Evolutionary conservation across 2,888 invertebrate species (phyloP).

Genomic region (Leucoma salicis): DNA sequence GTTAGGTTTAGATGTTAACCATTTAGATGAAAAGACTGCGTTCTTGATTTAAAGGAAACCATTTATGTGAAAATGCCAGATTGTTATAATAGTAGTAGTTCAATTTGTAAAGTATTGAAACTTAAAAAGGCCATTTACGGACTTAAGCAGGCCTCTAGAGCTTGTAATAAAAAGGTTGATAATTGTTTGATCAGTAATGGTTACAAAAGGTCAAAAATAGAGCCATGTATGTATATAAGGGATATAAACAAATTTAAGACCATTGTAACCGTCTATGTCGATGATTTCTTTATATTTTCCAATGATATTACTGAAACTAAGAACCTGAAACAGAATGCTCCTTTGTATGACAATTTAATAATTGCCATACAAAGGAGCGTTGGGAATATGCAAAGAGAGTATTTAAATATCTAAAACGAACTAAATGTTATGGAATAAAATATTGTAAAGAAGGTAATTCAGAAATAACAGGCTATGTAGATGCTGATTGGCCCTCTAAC

Average conservation of each 20-base stretch:
- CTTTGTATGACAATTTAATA: constrained; percentile 27
- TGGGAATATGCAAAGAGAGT: constrained; percentile 17
- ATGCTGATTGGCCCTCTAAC: constrained; percentile 22
- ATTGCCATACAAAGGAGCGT: constrained; percentile 14
- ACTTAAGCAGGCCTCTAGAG: constrained; percentile 29
- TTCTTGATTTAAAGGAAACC: background rate
- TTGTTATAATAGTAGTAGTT: background rate
- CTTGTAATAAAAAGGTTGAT: constrained; percentile 24
- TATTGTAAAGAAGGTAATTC: background rate
- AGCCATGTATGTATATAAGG: constrained; percentile 14
- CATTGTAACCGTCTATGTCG: constrained; percentile 14
- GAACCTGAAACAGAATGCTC: constrained; percentile 18
- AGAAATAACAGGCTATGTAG: constrained; percentile 14
- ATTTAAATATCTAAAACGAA: constrained; percentile 19
- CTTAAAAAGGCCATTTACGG: constrained; percentile 24
- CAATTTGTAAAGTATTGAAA: background rate
- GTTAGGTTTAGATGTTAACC: too few species aligned
- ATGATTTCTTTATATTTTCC: background rate
- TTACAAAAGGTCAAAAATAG: constrained; percentile 7
- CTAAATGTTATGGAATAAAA: constrained; percentile 15
- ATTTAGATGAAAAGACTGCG: too few species aligned
- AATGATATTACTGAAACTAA: background rate
- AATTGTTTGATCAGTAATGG: background rate
- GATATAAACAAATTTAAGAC: constrained; percentile 5
- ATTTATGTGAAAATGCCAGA: constrained; percentile 1